Evolutionary conservation across 2,888 invertebrate species (phyloP).

Genomic region (Agriotes lineatus): DNA sequence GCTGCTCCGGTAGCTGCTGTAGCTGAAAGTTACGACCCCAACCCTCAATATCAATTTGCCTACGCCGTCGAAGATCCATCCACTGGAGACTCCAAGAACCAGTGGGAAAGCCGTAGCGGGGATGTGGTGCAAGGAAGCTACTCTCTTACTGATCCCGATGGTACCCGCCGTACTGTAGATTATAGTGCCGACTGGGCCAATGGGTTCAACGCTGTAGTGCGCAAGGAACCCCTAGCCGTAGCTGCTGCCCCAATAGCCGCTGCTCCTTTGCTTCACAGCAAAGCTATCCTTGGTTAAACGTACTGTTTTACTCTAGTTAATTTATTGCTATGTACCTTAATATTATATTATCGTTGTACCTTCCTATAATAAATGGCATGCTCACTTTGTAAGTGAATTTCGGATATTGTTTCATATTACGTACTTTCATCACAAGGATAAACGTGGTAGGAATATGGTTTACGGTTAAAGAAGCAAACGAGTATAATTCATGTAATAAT

Average conservation of each 20-base stretch:
- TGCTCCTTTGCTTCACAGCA: conserved; percentile 10
- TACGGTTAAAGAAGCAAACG: too few species aligned
- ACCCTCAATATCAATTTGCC: conserved; percentile 71
- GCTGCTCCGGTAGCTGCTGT: conserved; percentile 55
- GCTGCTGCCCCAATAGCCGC: conserved; percentile 50
- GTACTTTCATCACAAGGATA: too few species aligned
- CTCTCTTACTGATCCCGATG: conserved; percentile 72
- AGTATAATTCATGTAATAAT: too few species aligned
- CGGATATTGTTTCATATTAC: too few species aligned
- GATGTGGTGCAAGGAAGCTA: conserved; percentile 74
- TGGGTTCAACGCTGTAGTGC: conserved; percentile 71
- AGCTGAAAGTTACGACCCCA: conserved; percentile 58
- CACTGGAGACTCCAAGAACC: conserved; percentile 71
- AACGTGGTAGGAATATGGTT: too few species aligned
- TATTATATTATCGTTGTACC: too few species aligned
- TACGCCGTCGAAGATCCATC: conserved; percentile 71
- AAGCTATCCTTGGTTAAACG: not conserved
- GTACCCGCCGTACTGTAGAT: conserved; percentile 74
- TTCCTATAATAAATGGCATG: too few species aligned
- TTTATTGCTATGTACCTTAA: too few species aligned
- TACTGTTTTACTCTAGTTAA: too few species aligned
- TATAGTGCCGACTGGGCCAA: conserved; percentile 70
- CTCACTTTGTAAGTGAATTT: too few species aligned
- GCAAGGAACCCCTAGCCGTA: conserved; percentile 66
- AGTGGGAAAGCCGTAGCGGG: conserved; percentile 75